Conservation (phyloP, 1,140 invertebrate species). For the Daktulosphaira vitifoliae region DNA sequence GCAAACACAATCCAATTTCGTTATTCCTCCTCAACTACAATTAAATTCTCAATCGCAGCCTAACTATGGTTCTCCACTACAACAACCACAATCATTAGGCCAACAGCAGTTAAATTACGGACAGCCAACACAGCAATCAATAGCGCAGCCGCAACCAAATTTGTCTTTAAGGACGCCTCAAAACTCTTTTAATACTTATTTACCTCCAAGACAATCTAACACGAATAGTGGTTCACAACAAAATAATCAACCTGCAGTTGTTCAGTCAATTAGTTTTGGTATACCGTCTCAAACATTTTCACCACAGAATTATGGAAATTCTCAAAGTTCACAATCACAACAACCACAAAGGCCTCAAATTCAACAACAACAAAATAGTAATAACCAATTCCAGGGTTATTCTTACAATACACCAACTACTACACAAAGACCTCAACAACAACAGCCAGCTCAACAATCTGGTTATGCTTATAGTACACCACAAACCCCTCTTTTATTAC, state of each 20-base stretch:
- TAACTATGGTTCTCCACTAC: not conserved
- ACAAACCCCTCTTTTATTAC: not conserved
- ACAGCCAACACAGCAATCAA: not conserved
- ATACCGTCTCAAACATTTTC: constrained; percentile 28
- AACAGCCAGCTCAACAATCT: constrained; percentile 4
- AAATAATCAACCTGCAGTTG: constrained; percentile 15
- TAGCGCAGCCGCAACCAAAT: not conserved
- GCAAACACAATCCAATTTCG: not conserved
- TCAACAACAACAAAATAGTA: not conserved
- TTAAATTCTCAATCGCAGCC: not conserved
- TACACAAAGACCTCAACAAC: not conserved
- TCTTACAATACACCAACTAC: not conserved
- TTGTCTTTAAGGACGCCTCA: not conserved
- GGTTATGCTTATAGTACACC: constrained; percentile 1
- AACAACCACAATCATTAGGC: not conserved
- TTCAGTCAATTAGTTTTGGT: constrained; percentile 34
- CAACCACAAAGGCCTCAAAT: not conserved
- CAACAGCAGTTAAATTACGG: not conserved
- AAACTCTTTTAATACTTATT: too few relatives aligned
- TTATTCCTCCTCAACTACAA: too few relatives aligned
- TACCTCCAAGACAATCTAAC: not conserved
- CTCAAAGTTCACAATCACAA: not conserved
- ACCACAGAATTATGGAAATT: not conserved
- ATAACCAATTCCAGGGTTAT: not conserved
- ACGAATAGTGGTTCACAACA: not conserved